Base-by-base conservation (phyloP, 2,888 invertebrate species). In the Allygus modestus region DNA sequence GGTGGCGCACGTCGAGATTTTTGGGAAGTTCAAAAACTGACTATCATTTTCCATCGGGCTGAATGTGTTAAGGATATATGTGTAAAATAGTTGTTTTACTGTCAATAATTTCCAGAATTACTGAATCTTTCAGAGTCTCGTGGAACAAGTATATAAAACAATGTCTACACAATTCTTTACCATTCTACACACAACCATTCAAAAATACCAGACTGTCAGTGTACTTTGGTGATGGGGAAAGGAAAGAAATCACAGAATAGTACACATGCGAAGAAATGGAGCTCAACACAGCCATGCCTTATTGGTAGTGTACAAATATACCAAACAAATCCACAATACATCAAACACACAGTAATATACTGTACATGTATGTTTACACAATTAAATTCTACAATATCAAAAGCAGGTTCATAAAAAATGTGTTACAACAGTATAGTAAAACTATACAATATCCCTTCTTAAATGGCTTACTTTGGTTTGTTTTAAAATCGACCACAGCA, bases 131-230 rank as follows among this genome's bases (percentile, higher is more conserved):
- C n/a, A n/a, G n/a, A n/a, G n/a, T n/a, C n/a, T n/a, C n/a, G n/a
- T n/a, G n/a, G n/a, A n/a, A n/a, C n/a, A n/a, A n/a, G n/a, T n/a
- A n/a, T n/a, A n/a, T n/a, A 37, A 54, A 15, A 54, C 54, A 54
- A 54, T 11, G 20, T 7, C 20, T n/a, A 54, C 54, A 54, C 23
- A 54, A 54, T 12, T 0, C 7, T 1, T 23, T 17, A 26, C 75
- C 17, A 75, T 20, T 51, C 65, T 65, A 65, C 65, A 65, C 20
- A 65, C 65, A 65, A 28, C 65, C 15, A 65, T 28, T 28, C 5
- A 17, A 26, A 28, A 65, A 7, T 26, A 65, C 58, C 26, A 65
- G 65, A 65, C 7, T 28, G 15, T 15, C 65, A 65, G 65, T 65
- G 65, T 28, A 28, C 20, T 28, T 2, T 65, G 28, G 28, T 65